Evolutionary conservation across 2,888 invertebrate genomes (phyloP), one percentile per base, ranked within the genome.

Genomic region (Fissipunctia ypsillon): DNA sequence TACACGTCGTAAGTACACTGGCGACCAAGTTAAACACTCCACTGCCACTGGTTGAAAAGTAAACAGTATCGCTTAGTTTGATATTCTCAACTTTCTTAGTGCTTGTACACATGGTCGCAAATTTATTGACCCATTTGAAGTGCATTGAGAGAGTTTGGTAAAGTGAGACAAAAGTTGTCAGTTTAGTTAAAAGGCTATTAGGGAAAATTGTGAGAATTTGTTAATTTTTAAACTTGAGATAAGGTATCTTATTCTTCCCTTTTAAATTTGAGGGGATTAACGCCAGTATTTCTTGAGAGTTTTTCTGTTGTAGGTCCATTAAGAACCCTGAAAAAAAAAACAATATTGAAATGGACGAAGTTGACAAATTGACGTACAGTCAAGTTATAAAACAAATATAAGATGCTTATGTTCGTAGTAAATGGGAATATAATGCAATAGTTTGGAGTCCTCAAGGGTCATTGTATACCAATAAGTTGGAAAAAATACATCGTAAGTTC

Each of bases 11-110:
- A 56, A 54, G 61, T 74, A 70, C 63, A 79, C 73, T 79, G 56
- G 65, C 54, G 69, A 67, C n/a, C 66, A 84, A 76, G 45, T 48
- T 67, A 71, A 78, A 76, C 77, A 77, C 14, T 45, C 38, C 67
- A 76, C 5, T 60, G 59, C 38, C 67, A 76, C 5, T 60, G 59
- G 54, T 80, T 41, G 60, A 76, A 84, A 79, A 79, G 72, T 69
- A 76, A 84, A 76, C 73, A 80, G 67, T 79, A 76, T 82, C 64
- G 25, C n/a, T 45, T 59, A 35, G 50, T 69, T 64, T 75, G 66
- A 74, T 68, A 67, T 41, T 69, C 69, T 69, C 57, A 59, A 70
- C 61, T 78, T 72, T 76, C 67, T 71, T 71, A 76, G 48, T 63
- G 70, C 48, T 79, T 14, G 69, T 79, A 76, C 67, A 76, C 72